phyloP scores from a whole-genome alignment of 2,888 invertebrate genomes.

The Lasioglossum leucozonium region DNA sequence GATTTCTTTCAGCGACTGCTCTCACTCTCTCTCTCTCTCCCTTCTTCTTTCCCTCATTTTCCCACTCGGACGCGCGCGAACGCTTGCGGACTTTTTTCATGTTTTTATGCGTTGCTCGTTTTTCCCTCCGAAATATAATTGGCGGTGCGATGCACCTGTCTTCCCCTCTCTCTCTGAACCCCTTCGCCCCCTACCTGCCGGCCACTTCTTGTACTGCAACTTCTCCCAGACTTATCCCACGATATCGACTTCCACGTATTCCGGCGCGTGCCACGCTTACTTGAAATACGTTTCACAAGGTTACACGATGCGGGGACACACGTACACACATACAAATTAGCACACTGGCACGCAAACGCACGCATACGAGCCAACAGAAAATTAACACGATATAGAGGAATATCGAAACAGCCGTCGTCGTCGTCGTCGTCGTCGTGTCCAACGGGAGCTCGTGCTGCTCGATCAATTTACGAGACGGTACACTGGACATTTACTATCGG shows the following conservation, averaged over 20 bases:
- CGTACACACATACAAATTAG: slow-evolving; percentile 8
- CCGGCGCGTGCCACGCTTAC: slow-evolving; percentile 73
- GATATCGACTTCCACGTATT: slow-evolving; percentile 67
- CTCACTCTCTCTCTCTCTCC: slow-evolving; percentile 52
- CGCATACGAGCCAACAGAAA: slow-evolving; percentile 15
- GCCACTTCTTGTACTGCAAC: slow-evolving; percentile 63
- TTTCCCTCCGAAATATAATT: slow-evolving; percentile 83
- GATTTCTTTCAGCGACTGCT: slow-evolving; percentile 47
- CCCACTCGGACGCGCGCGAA: slow-evolving; percentile 50
- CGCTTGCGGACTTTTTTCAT: slow-evolving; percentile 73
- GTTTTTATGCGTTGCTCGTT: slow-evolving; percentile 75
- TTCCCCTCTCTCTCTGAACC: slow-evolving; percentile 70
- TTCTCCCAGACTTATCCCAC: slow-evolving; percentile 61
- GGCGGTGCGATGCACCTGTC: slow-evolving; percentile 85
- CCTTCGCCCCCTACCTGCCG: slow-evolving; percentile 55
- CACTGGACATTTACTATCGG: background rate
- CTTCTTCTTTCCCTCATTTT: slow-evolving; percentile 45
- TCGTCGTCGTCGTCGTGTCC: background rate
- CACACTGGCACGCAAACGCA: slow-evolving; percentile 47
- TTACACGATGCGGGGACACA: slow-evolving; percentile 36
- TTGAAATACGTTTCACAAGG: slow-evolving; percentile 40
- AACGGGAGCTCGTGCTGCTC: background rate
- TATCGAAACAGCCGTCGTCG: slow-evolving; percentile 8
- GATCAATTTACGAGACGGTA: slow-evolving; percentile 9
- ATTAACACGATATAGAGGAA: slow-evolving; percentile 37